phyloP scores from a whole-genome alignment of 2,113 vertebrate species.

The Phoxinus phoxinus region DNA sequence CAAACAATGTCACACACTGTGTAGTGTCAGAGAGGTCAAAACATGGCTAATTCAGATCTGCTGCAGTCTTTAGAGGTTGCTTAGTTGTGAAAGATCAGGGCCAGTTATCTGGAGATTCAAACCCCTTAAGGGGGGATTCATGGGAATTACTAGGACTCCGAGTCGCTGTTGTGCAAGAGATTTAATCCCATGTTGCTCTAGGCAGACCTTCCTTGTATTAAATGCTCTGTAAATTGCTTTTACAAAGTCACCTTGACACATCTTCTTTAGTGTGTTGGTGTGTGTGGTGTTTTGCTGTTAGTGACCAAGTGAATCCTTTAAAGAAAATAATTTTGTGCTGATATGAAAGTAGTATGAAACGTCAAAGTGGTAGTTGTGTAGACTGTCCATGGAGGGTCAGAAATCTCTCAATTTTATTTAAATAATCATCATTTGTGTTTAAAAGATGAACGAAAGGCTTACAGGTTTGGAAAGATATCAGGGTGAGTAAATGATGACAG shows the following conservation, averaged over 20 bases:
- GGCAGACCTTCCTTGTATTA: background rate
- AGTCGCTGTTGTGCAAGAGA: background rate
- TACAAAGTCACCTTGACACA: constrained; percentile 10
- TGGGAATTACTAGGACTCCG: background rate
- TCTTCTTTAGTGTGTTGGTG: background rate
- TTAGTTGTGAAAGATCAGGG: background rate
- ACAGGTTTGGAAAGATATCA: too few relatives aligned
- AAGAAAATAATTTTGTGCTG: background rate
- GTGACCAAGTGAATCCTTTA: background rate
- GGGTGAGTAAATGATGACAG: too few relatives aligned
- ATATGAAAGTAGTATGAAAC: too few relatives aligned
- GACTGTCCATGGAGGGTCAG: too few relatives aligned
- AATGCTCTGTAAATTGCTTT: constrained; percentile 3
- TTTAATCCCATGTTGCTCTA: background rate
- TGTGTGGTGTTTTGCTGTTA: background rate
- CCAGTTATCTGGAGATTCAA: background rate
- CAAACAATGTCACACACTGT: background rate
- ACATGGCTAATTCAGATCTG: background rate
- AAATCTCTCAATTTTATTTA: too few relatives aligned
- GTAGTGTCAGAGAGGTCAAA: background rate
- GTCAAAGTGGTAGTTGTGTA: too few relatives aligned
- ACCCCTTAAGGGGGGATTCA: background rate
- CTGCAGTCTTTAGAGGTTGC: background rate
- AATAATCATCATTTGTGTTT: too few relatives aligned
- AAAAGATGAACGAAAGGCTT: too few relatives aligned